A percentile compares a stretch with the other conserved stretches of the same genome.
Evolutionary conservation across 2,888 invertebrate species (phyloP).

Genomic region (Sinotaia quadrata): DNA sequence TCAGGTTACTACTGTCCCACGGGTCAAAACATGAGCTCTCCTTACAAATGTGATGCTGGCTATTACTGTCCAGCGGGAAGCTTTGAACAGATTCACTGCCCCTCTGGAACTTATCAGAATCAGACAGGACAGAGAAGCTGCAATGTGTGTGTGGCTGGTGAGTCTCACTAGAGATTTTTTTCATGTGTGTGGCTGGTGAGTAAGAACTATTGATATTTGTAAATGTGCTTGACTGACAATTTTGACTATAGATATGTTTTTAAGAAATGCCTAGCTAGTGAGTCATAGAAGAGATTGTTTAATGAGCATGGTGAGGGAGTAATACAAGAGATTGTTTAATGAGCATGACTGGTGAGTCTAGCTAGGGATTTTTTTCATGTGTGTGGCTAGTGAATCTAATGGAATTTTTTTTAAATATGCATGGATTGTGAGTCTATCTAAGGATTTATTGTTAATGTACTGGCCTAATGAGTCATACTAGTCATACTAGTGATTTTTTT

Average conservation of each 20-base stretch:
- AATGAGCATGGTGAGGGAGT: no score
- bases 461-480: no score
- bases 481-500: conserved; percentile 66
- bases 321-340: conserved; percentile 63
- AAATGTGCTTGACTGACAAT: no score
- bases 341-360: conserved; percentile 60
- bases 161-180: background rate
- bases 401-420: no score
- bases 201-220: no score
- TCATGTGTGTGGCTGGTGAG: background rate
- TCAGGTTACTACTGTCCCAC: conserved; percentile 69
- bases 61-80: conserved; percentile 66
- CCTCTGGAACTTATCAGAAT: conserved; percentile 67
- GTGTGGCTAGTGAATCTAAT: no score
- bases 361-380: background rate
- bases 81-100: conserved; percentile 54
- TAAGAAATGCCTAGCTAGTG: no score
- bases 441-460: no score
- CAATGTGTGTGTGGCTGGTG: conserved; percentile 65
- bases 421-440: no score
- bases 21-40: conserved; percentile 61
- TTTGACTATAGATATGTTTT: no score
- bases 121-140: conserved; percentile 57
- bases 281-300: no score
- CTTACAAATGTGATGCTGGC: conserved; percentile 59